phyloP scores from a whole-genome alignment of 2,888 invertebrate genomes.

The Lagria hirta region DNA sequence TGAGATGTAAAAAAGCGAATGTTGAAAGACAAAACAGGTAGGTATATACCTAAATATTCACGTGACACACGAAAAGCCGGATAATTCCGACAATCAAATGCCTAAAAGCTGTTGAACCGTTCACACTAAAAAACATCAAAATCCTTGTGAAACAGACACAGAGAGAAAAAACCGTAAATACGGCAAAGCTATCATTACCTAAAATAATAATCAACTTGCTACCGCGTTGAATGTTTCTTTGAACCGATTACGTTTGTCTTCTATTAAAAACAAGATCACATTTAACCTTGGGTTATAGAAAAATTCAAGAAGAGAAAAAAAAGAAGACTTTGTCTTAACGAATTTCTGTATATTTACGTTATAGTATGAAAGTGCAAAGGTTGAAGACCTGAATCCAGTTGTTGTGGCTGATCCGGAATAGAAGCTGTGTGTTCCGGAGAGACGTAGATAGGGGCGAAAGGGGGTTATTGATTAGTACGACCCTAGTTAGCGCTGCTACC shows the following conservation, averaged over 20 bases:
- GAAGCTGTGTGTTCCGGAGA: slow-evolving; percentile 45
- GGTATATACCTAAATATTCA: slow-evolving; percentile 15
- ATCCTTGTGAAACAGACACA: slow-evolving; percentile 22
- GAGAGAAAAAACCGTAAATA: slow-evolving; percentile 31
- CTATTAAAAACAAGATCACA: slow-evolving; percentile 32
- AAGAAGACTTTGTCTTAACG: too few relatives aligned
- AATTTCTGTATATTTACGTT: too few relatives aligned
- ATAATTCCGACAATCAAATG: slow-evolving; percentile 20
- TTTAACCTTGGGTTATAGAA: slow-evolving; percentile 28
- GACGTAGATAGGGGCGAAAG: slow-evolving; percentile 34
- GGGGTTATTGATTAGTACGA: slow-evolving; percentile 55
- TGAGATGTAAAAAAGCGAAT: too few relatives aligned
- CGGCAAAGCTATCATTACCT: slow-evolving; percentile 40
- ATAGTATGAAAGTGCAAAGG: slow-evolving; percentile 35
- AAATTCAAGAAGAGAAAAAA: slow-evolving; percentile 10
- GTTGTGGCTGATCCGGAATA: slow-evolving; percentile 45
- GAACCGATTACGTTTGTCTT: slow-evolving; percentile 32
- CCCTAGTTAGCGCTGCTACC: slow-evolving; percentile 52
- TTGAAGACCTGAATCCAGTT: slow-evolving; percentile 39
- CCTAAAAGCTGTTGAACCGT: slow-evolving; percentile 11
- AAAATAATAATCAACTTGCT: slow-evolving; percentile 37
- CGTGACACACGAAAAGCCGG: slow-evolving; percentile 7
- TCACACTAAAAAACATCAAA: slow-evolving; percentile 23
- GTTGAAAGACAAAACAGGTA: too few relatives aligned
- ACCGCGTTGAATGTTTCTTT: slow-evolving; percentile 36